A percentile compares a stretch with the other conserved stretches of the same genome.
Conservation (phyloP, 2,888 invertebrate genomes). For the Ligdia adustata region DNA sequence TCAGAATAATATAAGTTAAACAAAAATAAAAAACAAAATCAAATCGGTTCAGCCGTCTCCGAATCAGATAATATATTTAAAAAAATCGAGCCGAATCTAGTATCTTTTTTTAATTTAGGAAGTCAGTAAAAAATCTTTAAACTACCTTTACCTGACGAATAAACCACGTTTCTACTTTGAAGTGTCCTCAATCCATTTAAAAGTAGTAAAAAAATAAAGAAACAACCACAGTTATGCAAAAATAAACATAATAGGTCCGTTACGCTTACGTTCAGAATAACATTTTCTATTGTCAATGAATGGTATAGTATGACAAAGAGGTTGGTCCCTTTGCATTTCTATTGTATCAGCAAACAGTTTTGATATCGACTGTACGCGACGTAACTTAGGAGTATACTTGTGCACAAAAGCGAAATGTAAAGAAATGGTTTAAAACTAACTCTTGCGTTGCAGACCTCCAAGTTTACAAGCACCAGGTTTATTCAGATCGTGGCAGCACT, state of each 20-base stretch:
- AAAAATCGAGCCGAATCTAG: too few relatives aligned
- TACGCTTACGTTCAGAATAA: slow-evolving; percentile 2
- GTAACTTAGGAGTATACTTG: slow-evolving; percentile 1
- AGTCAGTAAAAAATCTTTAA: too few relatives aligned
- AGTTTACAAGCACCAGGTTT: too few relatives aligned
- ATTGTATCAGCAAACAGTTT: slow-evolving; percentile 15
- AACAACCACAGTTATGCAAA: neutral
- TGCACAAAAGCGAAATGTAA: slow-evolving; percentile 22
- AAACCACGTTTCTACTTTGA: neutral
- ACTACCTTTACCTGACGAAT: too few relatives aligned
- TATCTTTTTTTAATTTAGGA: too few relatives aligned
- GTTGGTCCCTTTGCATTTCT: neutral
- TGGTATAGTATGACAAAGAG: slow-evolving; percentile 10
- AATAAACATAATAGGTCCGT: slow-evolving; percentile 3
- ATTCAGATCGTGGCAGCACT: too few relatives aligned
- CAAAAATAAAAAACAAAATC: too few relatives aligned
- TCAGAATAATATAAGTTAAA: too few relatives aligned
- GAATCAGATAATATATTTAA: too few relatives aligned
- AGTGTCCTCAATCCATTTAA: neutral
- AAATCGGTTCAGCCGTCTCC: too few relatives aligned
- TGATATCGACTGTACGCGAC: slow-evolving; percentile 10
- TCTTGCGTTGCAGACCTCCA: too few relatives aligned
- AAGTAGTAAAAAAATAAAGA: neutral
- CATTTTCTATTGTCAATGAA: slow-evolving; percentile 9
- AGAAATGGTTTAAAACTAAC: too few relatives aligned